Evolutionary conservation across 2,888 invertebrate genomes (phyloP).

Genomic region (Saturnia pavonia): DNA sequence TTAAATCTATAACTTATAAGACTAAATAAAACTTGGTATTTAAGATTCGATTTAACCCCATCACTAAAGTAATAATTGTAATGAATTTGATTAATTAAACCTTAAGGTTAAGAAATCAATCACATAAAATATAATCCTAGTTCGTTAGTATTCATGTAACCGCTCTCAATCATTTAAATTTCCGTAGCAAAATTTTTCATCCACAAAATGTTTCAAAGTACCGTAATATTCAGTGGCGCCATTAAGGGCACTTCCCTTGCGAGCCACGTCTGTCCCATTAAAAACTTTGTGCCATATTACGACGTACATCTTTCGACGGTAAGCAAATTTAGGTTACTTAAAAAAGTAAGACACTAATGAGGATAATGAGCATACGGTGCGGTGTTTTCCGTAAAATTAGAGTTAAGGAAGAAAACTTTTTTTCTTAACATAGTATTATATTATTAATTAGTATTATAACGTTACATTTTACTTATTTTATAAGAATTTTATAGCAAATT

Average conservation of each 20-base stretch:
- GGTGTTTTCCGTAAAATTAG: background rate
- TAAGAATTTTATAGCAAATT: too few species aligned
- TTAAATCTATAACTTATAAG: too few species aligned
- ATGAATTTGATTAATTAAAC: background rate
- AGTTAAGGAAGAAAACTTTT: too few species aligned
- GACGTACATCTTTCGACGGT: conserved; percentile 41
- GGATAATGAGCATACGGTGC: background rate
- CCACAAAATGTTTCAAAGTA: conserved; percentile 33
- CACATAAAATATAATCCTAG: conserved; percentile 24
- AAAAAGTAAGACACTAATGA: conserved; percentile 27
- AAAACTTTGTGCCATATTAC: conserved; percentile 57
- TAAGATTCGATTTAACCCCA: too few species aligned
- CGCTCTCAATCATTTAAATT: conserved; percentile 23
- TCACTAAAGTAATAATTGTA: too few species aligned
- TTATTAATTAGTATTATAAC: too few species aligned
- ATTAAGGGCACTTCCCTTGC: conserved; percentile 51
- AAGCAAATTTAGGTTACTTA: conserved; percentile 35
- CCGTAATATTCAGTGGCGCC: conserved; percentile 37
- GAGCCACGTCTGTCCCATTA: conserved; percentile 59
- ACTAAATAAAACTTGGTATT: too few species aligned
- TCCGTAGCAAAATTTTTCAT: conserved; percentile 31
- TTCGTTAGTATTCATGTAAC: conserved; percentile 31
- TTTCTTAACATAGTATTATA: too few species aligned
- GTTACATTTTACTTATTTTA: too few species aligned
- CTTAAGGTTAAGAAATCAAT: too few species aligned